Evolutionary conservation across 2,888 invertebrate species (phyloP).

Genomic region (Ligdia adustata): DNA sequence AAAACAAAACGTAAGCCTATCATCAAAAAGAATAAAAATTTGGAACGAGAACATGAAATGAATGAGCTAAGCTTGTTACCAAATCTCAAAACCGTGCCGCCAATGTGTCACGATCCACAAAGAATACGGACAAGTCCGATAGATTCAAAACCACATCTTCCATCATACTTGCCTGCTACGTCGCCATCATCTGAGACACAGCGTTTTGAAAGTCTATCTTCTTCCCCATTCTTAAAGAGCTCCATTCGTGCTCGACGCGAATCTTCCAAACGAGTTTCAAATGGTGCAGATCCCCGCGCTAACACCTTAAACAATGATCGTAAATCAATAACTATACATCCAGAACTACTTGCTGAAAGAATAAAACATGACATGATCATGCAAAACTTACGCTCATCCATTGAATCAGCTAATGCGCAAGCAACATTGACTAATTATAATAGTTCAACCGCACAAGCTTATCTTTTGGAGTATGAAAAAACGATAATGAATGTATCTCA

Average conservation of each 20-base stretch:
- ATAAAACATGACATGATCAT: not conserved
- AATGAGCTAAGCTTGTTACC: not conserved
- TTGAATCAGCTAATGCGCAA: slow-evolving; percentile 1
- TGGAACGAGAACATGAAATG: not conserved
- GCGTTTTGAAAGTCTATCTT: slow-evolving; percentile 1
- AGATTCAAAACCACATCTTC: not conserved
- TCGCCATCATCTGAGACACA: not conserved
- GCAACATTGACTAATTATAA: not conserved
- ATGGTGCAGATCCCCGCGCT: slow-evolving; percentile 11
- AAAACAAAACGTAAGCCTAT: slow-evolving; percentile 8
- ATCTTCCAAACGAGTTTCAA: slow-evolving; percentile 13
- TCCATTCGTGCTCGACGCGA: slow-evolving; percentile 3
- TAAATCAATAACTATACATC: too few relatives aligned
- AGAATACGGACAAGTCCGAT: not conserved
- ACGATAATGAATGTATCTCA: not conserved
- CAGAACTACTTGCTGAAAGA: slow-evolving; percentile 1
- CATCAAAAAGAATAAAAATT: slow-evolving; percentile 1
- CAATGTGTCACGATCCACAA: not conserved
- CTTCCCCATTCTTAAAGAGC: not conserved
- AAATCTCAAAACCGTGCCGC: not conserved
- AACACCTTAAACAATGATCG: too few relatives aligned
- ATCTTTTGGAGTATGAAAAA: not conserved
- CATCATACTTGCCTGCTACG: not conserved
- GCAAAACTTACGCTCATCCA: slow-evolving; percentile 1
- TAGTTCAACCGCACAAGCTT: not conserved